Evolutionary conservation across 2,888 invertebrate species (phyloP).

Genomic region (Deladenus siricidicola): DNA sequence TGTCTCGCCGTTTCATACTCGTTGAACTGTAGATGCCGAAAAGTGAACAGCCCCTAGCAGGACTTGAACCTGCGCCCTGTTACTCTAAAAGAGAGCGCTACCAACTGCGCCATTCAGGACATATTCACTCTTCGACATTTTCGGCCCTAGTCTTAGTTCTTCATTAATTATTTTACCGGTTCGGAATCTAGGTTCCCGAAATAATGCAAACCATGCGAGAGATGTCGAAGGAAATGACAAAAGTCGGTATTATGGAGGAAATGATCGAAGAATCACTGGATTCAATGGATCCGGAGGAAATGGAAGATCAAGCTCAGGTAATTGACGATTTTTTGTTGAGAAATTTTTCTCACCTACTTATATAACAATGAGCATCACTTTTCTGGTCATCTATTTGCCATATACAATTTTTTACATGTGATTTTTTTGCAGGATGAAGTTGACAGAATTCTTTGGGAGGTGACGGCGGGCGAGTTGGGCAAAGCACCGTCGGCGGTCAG

Average conservation of each 20-base stretch:
- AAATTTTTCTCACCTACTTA: not conserved
- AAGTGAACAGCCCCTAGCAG: too few species aligned
- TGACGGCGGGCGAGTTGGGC: constrained; percentile 49
- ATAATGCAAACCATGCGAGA: constrained; percentile 92
- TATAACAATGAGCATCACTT: not conserved
- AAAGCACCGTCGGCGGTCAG: constrained; percentile 43
- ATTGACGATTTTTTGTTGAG: too few species aligned
- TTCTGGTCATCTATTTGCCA: not conserved
- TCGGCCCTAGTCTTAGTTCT: not conserved
- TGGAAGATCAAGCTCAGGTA: constrained; percentile 88
- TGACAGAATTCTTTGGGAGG: constrained; percentile 49
- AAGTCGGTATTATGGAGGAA: constrained; percentile 84
- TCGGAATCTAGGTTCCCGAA: constrained; percentile 78
- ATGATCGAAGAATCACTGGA: constrained; percentile 98
- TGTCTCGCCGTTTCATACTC: too few species aligned
- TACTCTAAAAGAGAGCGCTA: too few species aligned
- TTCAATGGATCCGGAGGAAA: constrained; percentile 71
- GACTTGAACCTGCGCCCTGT: too few species aligned
- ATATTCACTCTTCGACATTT: too few species aligned
- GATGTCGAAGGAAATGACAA: constrained; percentile 97
- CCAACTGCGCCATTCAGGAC: too few species aligned
- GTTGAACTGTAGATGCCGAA: too few species aligned
- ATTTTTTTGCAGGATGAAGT: constrained; percentile 41
- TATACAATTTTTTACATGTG: too few species aligned
- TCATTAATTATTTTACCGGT: not conserved